phyloP scores from a whole-genome alignment of 2,797 vertebrate genomes.

The Sebastes elongatus region DNA sequence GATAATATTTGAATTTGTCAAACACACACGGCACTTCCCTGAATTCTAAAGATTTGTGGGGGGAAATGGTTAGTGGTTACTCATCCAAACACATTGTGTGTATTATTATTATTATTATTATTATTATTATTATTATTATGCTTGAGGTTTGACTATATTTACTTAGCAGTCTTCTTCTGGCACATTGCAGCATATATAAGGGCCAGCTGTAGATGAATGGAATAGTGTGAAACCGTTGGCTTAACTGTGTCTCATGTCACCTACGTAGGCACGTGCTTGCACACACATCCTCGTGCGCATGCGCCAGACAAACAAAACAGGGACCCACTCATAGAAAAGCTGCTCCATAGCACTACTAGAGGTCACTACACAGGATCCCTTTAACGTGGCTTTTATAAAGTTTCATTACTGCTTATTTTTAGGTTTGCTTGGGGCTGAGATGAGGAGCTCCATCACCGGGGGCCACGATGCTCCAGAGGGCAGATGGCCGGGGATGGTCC shows the following conservation, averaged over 20 bases:
- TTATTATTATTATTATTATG: too few species aligned
- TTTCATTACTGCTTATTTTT: background rate
- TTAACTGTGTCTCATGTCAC: background rate
- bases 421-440: slow-evolving; percentile 31
- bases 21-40: background rate
- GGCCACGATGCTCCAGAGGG: background rate
- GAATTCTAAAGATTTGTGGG: too few species aligned
- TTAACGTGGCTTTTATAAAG: background rate
- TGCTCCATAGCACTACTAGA: background rate
- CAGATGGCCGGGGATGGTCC: slow-evolving; percentile 1
- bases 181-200: background rate
- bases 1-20: background rate
- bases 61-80: too few species aligned
- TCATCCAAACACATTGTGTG: too few species aligned
- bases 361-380: background rate
- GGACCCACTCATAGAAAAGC: too few species aligned
- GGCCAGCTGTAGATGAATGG: background rate
- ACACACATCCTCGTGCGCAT: too few species aligned
- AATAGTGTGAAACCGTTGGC: background rate
- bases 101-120: too few species aligned
- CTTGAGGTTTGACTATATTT: too few species aligned
- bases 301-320: too few species aligned
- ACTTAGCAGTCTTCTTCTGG: background rate
- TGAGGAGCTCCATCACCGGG: slow-evolving; percentile 28
- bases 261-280: too few species aligned